These are phyloP conservation scores for Riparia riparia DNA, from an alignment of 2,113 vertebrate genomes.

Conservation along the genomic window DNA sequence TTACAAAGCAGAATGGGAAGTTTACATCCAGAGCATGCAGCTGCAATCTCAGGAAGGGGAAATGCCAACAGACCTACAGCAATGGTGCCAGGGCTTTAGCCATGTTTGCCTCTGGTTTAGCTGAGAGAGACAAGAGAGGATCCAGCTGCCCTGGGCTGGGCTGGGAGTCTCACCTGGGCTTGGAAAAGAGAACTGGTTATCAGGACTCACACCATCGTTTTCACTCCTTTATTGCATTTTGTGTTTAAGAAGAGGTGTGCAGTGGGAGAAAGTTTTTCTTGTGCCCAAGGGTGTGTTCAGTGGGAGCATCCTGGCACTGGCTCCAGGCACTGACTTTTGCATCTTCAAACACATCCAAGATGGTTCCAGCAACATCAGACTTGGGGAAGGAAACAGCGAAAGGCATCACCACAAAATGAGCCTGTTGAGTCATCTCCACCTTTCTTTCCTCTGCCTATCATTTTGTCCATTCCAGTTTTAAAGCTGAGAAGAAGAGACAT, in stretches of 20 bases:
- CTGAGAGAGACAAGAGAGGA: background rate
- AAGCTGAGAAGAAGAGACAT: background rate
- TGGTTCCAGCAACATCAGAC: background rate
- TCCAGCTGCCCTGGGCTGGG: background rate
- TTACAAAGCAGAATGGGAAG: background rate
- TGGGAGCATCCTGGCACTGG: background rate
- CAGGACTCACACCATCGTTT: background rate
- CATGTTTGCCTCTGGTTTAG: background rate
- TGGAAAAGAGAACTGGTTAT: background rate
- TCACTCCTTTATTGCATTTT: background rate
- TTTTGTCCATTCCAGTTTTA: background rate
- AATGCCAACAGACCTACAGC: accelerated
- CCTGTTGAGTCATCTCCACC: background rate
- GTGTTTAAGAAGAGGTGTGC: background rate
- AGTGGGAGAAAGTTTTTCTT: background rate
- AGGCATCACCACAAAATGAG: accelerated
- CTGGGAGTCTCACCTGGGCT: background rate
- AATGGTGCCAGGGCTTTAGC: accelerated
- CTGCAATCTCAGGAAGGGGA: background rate
- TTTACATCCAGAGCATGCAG: background rate
- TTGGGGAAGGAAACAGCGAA: background rate
- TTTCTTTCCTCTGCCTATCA: background rate
- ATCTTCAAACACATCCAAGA: background rate
- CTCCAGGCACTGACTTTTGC: background rate
- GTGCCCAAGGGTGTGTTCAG: accelerated